phyloP scores from a whole-genome alignment of 2,113 vertebrate genomes.

The Eclectus roratus region DNA sequence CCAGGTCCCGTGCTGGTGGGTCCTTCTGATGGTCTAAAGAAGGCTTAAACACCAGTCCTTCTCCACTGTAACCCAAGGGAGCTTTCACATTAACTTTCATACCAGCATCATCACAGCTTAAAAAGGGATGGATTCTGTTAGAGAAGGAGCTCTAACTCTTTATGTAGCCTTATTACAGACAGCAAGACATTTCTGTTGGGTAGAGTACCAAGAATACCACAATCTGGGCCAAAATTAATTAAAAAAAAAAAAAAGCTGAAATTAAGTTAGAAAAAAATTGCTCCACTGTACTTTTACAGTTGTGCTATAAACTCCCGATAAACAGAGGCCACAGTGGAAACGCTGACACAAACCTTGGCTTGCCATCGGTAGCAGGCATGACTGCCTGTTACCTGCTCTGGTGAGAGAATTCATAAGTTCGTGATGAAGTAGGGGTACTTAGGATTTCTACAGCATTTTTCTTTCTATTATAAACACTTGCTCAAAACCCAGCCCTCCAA shows the following conservation, averaged over 20 bases:
- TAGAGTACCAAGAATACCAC: neutral
- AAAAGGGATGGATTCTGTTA: neutral
- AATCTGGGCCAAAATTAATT: neutral
- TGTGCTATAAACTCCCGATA: constrained; percentile 7
- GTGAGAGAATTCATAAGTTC: neutral
- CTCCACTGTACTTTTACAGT: constrained; percentile 28
- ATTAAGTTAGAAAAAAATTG: neutral
- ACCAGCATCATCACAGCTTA: neutral
- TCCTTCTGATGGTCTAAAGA: constrained; percentile 18
- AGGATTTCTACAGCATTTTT: constrained; percentile 44
- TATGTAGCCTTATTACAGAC: neutral
- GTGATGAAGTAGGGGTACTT: constrained; percentile 36
- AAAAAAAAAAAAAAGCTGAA: neutral
- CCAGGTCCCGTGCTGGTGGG: constrained; percentile 36
- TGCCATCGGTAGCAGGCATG: neutral
- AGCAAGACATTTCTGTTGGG: neutral
- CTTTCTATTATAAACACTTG: constrained; percentile 43
- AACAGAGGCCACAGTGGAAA: constrained; percentile 3
- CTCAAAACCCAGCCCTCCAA: constrained; percentile 50
- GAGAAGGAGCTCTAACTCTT: neutral
- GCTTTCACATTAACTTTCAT: neutral
- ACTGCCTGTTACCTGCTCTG: constrained; percentile 41
- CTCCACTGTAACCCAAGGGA: neutral
- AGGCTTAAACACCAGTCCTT: neutral
- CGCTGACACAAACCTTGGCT: neutral